phyloP scores from a whole-genome alignment of 2,797 vertebrate genomes.

The Cyclura pinguis region DNA sequence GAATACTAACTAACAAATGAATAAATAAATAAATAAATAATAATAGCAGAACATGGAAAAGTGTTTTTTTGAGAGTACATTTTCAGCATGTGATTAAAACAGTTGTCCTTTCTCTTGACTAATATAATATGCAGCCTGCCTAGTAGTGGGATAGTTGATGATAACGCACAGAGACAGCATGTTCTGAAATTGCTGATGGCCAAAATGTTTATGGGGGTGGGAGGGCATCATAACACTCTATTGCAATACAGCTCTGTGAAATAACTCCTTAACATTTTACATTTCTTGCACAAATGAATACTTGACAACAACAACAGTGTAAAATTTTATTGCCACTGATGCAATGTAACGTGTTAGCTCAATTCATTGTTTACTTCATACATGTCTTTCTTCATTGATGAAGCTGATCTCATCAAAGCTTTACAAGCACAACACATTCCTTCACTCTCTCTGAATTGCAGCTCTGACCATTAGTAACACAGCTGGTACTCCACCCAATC shows the following conservation, averaged over 20 bases:
- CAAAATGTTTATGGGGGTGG: not conserved
- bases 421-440: not conserved
- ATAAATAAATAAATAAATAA: too few species aligned
- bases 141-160: too few species aligned
- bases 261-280: not conserved
- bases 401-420: slow-evolving; percentile 27
- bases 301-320: not conserved
- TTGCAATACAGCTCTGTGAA: not conserved
- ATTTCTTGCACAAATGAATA: not conserved
- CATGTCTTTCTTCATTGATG: not conserved
- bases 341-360: not conserved
- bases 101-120: not conserved
- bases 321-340: not conserved
- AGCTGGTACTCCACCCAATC: not conserved
- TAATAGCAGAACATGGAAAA: not conserved
- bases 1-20: too few species aligned
- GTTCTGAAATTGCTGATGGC: not conserved
- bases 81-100: not conserved
- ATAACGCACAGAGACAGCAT: not conserved
- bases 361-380: not conserved
- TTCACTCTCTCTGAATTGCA: not conserved
- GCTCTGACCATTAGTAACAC: not conserved
- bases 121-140: not conserved
- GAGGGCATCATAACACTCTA: not conserved
- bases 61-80: not conserved